phyloP scores from a whole-genome alignment of 2,797 vertebrate genomes.

The Crenuchus spilurus region DNA sequence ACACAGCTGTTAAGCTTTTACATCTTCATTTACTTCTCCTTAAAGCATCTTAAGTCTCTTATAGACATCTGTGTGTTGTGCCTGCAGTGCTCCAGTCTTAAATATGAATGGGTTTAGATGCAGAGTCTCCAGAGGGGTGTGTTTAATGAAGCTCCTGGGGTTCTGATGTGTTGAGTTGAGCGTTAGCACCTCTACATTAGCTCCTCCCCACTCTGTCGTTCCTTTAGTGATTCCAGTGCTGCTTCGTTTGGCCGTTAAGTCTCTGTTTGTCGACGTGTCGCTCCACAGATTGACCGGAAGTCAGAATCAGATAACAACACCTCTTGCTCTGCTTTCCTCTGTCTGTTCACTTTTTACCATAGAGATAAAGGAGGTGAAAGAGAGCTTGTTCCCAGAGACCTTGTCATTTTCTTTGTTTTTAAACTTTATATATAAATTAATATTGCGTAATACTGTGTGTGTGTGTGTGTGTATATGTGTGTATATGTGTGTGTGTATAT shows the following conservation, averaged over 20 bases:
- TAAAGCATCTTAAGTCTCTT: no score
- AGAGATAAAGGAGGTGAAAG: not conserved
- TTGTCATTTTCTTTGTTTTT: not conserved
- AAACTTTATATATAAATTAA: no score
- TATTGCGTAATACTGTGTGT: no score
- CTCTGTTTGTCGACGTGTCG: constrained; percentile 51
- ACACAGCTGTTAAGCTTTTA: no score
- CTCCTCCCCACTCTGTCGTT: constrained; percentile 55
- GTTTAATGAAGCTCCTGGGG: not conserved
- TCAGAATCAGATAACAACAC: not conserved
- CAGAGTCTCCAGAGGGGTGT: not conserved
- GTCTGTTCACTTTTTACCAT: not conserved
- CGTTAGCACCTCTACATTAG: constrained; percentile 62
- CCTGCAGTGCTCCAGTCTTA: not conserved
- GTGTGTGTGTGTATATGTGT: no score
- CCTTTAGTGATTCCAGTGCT: constrained; percentile 40
- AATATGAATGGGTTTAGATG: no score
- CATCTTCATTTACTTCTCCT: no score
- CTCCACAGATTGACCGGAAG: constrained; percentile 24
- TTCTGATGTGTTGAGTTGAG: constrained; percentile 28
- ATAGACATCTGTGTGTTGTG: not conserved
- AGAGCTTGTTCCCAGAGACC: not conserved
- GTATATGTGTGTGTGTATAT: no score
- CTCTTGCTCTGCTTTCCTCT: not conserved
- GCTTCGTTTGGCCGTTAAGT: constrained; percentile 48